Conservation (phyloP, 2,888 invertebrate genomes). For the Gortyna flavago region DNA sequence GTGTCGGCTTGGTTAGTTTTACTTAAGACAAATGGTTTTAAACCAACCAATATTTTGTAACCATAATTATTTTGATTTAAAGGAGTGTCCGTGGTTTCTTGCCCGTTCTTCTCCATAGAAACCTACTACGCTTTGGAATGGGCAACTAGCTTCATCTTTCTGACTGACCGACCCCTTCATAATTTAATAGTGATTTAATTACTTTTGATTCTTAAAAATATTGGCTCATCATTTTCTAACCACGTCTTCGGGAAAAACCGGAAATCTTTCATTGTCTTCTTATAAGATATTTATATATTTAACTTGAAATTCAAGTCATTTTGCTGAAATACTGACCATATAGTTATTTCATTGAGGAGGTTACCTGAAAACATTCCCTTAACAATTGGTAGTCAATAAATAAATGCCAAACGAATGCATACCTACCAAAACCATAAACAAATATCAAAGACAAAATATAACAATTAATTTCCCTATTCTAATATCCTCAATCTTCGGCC, state of each 20-base stretch:
- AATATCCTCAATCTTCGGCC: conserved; percentile 43
- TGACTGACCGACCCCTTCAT: not conserved
- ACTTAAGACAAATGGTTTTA: not conserved
- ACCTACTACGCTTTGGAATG: no score
- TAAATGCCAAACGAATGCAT: conserved; percentile 1
- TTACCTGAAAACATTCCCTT: not conserved
- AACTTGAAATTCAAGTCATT: not conserved
- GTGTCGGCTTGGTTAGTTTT: not conserved
- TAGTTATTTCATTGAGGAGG: not conserved
- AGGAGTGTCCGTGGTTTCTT: no score
- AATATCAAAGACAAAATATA: conserved; percentile 43
- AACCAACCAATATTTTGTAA: not conserved
- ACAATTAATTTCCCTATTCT: conserved; percentile 45
- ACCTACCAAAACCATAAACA: conserved; percentile 2
- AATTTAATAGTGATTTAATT: not conserved
- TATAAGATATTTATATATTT: not conserved
- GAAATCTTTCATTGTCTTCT: not conserved
- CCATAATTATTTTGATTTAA: not conserved
- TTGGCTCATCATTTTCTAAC: not conserved
- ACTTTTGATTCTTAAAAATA: not conserved
- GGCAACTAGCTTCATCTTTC: not conserved
- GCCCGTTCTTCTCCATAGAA: no score
- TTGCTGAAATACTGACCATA: not conserved
- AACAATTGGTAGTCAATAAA: not conserved
- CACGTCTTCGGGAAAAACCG: not conserved